Base-by-base conservation (phyloP, 2,888 invertebrate genomes). In the Aspidiotus destructor region DNA sequence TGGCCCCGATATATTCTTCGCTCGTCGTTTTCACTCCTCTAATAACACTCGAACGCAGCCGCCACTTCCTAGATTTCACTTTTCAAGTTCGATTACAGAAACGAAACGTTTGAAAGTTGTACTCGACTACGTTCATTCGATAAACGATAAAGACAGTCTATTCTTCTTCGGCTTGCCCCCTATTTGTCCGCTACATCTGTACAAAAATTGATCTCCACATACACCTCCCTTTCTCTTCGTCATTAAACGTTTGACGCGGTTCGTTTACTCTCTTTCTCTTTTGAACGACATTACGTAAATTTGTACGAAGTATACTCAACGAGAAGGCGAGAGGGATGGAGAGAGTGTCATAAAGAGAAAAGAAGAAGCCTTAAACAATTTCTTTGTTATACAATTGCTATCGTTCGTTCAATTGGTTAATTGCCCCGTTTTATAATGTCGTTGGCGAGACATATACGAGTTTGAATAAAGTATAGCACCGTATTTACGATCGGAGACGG, bases 51-150 rank as follows among this genome's bases (percentile, higher is more conserved):
- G n/a, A 48, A 48, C 48, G 48, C 48, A 48, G 48, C 48, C 10
- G 48, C 48, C 48, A 48, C 48, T 48, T 48, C 48, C 48, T 48
- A 48, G 48, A n/a, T 48, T 48, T 48, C 48, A 48, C 48, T 48
- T 48, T 48, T 48, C n/a, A 11, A 48, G 48, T 48, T 48, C 48
- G 48, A 48, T 48, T 13, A 13, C n/a, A 48, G 28, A 28, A 28
- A 28, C 28, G 28, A 28, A 28, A 28, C 28, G 28, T 28, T 28
- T n/a, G 48, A 48, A 48, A 13, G 48, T 48, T 48, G 48, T 48
- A 11, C 48, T 11, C 48, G 48, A 48, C 10, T 48, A 48, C 48
- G 48, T 13, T 28, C 28, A 28, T 28, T 28, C 28, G 28, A 28
- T 28, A 28, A 28, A 28, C 28, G 28, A 28, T 28, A 28, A 28